Conservation (phyloP, 2,797 vertebrate genomes). For the Chelon labrosus region DNA sequence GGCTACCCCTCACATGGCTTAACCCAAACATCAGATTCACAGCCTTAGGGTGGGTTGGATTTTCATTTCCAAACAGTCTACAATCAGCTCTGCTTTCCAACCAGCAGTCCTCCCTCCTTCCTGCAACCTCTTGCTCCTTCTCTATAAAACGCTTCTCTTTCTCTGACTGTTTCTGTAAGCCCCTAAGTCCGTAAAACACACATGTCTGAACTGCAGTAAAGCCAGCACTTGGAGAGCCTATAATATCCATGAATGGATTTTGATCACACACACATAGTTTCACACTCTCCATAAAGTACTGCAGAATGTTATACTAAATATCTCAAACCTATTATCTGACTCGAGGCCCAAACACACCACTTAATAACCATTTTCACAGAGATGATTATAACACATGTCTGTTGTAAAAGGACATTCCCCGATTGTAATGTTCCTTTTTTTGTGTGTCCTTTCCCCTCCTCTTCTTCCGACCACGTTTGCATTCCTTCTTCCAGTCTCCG, state of each 20-base stretch:
- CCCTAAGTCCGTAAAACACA: slow-evolving; percentile 39
- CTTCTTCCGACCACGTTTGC: slow-evolving; percentile 71
- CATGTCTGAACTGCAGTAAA: slow-evolving; percentile 10
- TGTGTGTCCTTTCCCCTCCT: slow-evolving; percentile 55
- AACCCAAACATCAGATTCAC: slow-evolving; percentile 1
- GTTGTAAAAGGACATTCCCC: slow-evolving; percentile 49
- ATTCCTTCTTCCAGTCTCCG: slow-evolving; percentile 67
- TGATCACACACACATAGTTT: slow-evolving; percentile 37
- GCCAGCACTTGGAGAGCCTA: slow-evolving; percentile 28
- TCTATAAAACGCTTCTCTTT: slow-evolving; percentile 19
- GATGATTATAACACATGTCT: slow-evolving; percentile 45
- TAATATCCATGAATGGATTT: slow-evolving; percentile 43
- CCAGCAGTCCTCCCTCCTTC: slow-evolving; percentile 13
- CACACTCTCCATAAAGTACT: slow-evolving; percentile 25
- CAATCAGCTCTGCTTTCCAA: slow-evolving; percentile 9
- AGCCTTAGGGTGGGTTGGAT: slow-evolving; percentile 19
- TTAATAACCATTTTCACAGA: slow-evolving; percentile 44
- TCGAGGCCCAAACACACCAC: slow-evolving; percentile 19
- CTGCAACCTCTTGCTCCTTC: slow-evolving; percentile 23
- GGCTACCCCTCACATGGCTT: neutral
- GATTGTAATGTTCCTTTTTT: slow-evolving; percentile 46
- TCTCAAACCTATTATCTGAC: slow-evolving; percentile 12
- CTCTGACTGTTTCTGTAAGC: slow-evolving; percentile 20
- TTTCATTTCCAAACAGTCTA: slow-evolving; percentile 33
- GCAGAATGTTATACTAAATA: slow-evolving; percentile 27